Conservation (phyloP, 1,140 invertebrate genomes). For the Leptopilina clavipes region DNA sequence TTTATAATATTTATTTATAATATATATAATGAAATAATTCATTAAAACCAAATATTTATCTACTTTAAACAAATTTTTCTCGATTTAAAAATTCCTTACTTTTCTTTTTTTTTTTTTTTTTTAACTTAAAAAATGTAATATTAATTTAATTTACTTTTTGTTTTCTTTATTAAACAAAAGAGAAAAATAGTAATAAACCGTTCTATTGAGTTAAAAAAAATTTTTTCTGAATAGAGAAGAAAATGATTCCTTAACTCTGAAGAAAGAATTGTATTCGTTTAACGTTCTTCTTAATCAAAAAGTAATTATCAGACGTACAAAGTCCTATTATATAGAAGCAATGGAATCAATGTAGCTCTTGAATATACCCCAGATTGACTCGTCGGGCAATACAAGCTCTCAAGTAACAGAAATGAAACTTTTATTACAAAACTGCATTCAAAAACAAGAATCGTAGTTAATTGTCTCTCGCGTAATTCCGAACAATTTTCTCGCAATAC, state of each 20-base stretch:
- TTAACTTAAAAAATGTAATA: no score
- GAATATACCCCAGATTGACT: background rate
- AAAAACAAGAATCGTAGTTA: slow-evolving; percentile 8
- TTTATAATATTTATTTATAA: no score
- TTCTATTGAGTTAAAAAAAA: background rate
- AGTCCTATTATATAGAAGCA: background rate
- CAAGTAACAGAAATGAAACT: background rate
- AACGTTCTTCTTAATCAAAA: background rate
- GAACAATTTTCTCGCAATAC: no score
- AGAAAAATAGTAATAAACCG: background rate
- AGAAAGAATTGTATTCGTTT: slow-evolving; percentile 5
- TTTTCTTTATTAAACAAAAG: no score
- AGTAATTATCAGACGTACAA: background rate
- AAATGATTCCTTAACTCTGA: background rate
- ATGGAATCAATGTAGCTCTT: background rate
- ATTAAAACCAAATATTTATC: no score
- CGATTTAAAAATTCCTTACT: background rate
- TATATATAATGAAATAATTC: no score
- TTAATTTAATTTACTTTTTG: no score
- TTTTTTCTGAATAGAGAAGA: background rate
- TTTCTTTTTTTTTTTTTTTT: background rate
- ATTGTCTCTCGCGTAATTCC: background rate
- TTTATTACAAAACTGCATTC: slow-evolving; percentile 2
- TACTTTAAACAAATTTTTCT: no score
- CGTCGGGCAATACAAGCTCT: background rate